Evolutionary conservation across 1,140 invertebrate genomes (phyloP).

Genomic region (Meloidogyne exigua): DNA sequence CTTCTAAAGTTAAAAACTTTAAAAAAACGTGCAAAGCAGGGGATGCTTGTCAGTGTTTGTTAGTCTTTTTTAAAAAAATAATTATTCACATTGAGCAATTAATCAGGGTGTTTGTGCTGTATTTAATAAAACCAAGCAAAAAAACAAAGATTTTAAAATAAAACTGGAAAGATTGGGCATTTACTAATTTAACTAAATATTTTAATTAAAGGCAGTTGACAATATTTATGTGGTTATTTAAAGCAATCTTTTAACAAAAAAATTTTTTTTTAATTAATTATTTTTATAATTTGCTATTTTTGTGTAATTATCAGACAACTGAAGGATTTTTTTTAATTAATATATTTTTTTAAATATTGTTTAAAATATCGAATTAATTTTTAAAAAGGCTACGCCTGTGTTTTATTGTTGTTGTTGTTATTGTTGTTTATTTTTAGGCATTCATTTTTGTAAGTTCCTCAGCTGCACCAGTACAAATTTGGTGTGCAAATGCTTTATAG

Average conservation of each 20-base stretch:
- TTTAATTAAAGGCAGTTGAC: too few species aligned
- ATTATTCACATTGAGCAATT: conserved; percentile 5
- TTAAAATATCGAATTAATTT: background rate
- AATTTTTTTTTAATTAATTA: too few species aligned
- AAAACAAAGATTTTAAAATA: background rate
- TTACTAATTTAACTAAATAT: too few species aligned
- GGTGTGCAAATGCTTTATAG: conserved; percentile 64
- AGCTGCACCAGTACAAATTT: conserved; percentile 63
- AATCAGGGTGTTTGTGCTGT: background rate
- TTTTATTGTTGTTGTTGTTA: too few species aligned
- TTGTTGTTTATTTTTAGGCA: conserved; percentile 51
- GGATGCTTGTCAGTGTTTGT: too few species aligned
- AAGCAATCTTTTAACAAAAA: too few species aligned
- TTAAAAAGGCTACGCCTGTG: background rate
- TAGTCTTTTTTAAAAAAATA: background rate
- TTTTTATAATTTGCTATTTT: conserved; percentile 1
- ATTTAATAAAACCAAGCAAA: background rate
- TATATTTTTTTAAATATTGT: too few species aligned
- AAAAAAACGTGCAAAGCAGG: too few species aligned
- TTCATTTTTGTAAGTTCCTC: conserved; percentile 57
- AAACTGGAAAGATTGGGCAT: background rate
- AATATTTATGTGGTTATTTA: too few species aligned
- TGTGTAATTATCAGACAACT: background rate
- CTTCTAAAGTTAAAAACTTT: too few species aligned
- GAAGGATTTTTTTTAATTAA: background rate